A percentile compares a stretch with the other conserved stretches of the same genome.
These are phyloP conservation scores for Saxicola maurus DNA, from an alignment of 2,797 vertebrate species.

Conservation along the genomic window DNA sequence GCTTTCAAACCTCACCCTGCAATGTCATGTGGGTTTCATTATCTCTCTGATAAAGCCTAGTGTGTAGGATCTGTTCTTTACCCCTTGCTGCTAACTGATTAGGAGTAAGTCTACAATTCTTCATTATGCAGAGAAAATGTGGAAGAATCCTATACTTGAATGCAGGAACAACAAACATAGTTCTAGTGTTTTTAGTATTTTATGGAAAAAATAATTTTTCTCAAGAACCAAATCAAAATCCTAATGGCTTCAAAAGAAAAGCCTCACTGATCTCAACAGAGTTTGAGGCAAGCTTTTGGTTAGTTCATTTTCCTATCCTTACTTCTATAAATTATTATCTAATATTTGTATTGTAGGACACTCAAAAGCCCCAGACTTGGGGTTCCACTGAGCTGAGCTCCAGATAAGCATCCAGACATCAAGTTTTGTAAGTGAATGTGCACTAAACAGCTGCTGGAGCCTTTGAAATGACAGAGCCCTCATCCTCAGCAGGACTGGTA, in stretches of 20 bases:
- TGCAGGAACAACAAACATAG: neutral
- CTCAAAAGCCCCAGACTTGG: neutral
- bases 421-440: neutral
- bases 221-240: neutral
- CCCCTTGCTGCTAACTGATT: neutral
- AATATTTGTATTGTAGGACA: neutral
- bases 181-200: neutral
- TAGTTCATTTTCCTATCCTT: neutral
- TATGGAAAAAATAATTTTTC: neutral
- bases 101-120: neutral
- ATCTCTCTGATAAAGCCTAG: neutral
- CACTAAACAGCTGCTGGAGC: neutral
- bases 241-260: neutral
- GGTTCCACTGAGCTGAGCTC: neutral
- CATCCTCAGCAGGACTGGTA: neutral
- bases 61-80: neutral
- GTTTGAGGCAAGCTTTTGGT: neutral
- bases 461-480: neutral
- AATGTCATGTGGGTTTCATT: constrained; percentile 22
- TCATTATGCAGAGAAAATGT: neutral
- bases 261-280: neutral
- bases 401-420: neutral
- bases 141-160: neutral
- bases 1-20: constrained; percentile 7
- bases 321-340: neutral